These are phyloP conservation scores for Osmerus eperlanus DNA, from an alignment of 2,113 vertebrate species.

Conservation along the genomic window DNA sequence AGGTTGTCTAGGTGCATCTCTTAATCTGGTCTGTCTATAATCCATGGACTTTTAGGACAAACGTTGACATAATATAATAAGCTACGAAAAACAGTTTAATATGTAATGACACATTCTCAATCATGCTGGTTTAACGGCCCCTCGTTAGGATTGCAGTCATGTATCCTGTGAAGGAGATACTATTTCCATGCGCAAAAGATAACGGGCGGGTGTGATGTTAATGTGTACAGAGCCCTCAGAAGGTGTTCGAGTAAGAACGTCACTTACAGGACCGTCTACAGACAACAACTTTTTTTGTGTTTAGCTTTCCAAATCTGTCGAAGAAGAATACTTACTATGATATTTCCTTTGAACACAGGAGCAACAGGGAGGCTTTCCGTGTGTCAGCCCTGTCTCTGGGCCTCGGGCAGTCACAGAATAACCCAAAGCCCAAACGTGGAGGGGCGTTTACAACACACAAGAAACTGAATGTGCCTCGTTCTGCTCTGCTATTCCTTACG, in stretches of 20 bases:
- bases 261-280: background rate
- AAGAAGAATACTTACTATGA: conserved; percentile 94
- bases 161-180: background rate
- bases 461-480: conserved; percentile 92
- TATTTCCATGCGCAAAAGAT: conserved; percentile 34
- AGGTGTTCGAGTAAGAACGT: too few relatives aligned
- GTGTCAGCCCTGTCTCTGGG: conserved; percentile 87
- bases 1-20: too few relatives aligned
- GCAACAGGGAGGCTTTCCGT: conserved; percentile 85
- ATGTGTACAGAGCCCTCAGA: too few relatives aligned
- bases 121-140: background rate
- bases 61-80: too few relatives aligned
- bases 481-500: conserved; percentile 86
- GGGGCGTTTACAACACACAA: conserved; percentile 92
- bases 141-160: background rate
- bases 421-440: conserved; percentile 91
- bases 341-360: conserved; percentile 85
- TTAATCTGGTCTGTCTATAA: too few relatives aligned
- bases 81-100: too few relatives aligned
- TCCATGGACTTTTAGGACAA: too few relatives aligned
- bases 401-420: conserved; percentile 96
- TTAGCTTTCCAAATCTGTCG: conserved; percentile 53
- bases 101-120: background rate
- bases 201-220: background rate
- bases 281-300: conserved; percentile 29